Evolutionary conservation across 2,113 vertebrate species (phyloP), one percentile per base, ranked within the genome.

Genomic region (Climacteris rufus): DNA sequence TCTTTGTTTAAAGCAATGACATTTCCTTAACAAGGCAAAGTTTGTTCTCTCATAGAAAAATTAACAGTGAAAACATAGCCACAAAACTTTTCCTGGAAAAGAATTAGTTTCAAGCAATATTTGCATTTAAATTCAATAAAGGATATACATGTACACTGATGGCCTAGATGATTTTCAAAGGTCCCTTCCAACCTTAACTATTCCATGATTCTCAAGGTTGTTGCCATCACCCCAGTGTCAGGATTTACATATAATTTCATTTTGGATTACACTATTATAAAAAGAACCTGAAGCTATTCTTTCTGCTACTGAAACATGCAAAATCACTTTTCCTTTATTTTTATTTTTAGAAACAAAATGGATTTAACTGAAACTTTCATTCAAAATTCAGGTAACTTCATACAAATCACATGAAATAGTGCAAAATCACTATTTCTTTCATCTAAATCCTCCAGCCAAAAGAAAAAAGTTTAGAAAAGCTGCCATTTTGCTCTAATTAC

Each of bases 401-500:
- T 10, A 89, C 39, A 71, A 54, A 70, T 76, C 22, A 33, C 5
- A 69, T 2, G 5, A 81, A 80, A 63, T 10, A 1, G 4, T 19
- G 35, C 27, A 71, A 75, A 84, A 90, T 81, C 13, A 33, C n/a
- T 50, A 68, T n/a, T 75, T 64, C 61, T 82, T 87, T 61, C 54
- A 88, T 40, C 60, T 89, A 87, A 74, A 50, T 71, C 35, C 35
- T 89, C 47, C 56, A 75, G 68, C 1, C 6, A 24, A 18, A 35
- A 44, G 25, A 30, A 71, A 72, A 49, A 57, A 64, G 7, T 39
- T 89, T 28, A 75, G 64, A 84, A 89, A 89, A 97, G 56, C 27
- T 89, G 89, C 47, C 64, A 64, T 78, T 96, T 90, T 84, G 40
- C n/a, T 94, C 42, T 84, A 91, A 92, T 94, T 82, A 77, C 60